These are phyloP conservation scores for Coluber constrictor DNA, from an alignment of 2,797 vertebrate genomes.

Conservation along the genomic window DNA sequence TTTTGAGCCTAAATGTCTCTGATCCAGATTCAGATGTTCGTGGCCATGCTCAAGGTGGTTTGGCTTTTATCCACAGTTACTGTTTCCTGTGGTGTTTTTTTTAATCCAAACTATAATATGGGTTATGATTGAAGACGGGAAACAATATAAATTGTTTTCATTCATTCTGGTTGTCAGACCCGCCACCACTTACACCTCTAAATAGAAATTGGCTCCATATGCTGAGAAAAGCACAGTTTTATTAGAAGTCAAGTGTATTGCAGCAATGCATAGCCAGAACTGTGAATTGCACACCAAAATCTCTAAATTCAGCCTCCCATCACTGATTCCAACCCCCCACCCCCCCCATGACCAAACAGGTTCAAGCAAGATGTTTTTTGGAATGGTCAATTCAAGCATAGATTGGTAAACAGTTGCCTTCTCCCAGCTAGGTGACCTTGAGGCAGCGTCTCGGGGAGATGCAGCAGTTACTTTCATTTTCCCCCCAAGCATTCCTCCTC, in stretches of 20 bases:
- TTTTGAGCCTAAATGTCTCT: neutral
- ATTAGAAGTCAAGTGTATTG: neutral
- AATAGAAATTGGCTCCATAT: neutral
- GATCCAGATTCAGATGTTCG: neutral
- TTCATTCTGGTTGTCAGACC: neutral
- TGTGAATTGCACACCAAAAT: neutral
- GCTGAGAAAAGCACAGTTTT: neutral
- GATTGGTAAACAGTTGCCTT: neutral
- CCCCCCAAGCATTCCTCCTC: neutral
- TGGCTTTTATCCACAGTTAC: neutral
- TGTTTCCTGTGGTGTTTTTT: neutral
- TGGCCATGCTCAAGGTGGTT: neutral
- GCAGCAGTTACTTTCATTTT: neutral
- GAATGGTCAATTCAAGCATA: neutral
- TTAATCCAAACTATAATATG: neutral
- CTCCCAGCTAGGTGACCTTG: neutral
- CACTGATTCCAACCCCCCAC: fast-evolving
- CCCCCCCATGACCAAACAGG: neutral
- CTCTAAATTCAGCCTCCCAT: neutral
- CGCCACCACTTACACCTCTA: neutral
- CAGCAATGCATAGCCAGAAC: neutral
- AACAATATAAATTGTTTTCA: neutral
- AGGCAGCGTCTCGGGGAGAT: neutral
- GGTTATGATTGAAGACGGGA: neutral
- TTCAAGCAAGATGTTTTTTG: neutral